Conservation (phyloP, 2,113 vertebrate genomes). For the Taxidea taxus region DNA sequence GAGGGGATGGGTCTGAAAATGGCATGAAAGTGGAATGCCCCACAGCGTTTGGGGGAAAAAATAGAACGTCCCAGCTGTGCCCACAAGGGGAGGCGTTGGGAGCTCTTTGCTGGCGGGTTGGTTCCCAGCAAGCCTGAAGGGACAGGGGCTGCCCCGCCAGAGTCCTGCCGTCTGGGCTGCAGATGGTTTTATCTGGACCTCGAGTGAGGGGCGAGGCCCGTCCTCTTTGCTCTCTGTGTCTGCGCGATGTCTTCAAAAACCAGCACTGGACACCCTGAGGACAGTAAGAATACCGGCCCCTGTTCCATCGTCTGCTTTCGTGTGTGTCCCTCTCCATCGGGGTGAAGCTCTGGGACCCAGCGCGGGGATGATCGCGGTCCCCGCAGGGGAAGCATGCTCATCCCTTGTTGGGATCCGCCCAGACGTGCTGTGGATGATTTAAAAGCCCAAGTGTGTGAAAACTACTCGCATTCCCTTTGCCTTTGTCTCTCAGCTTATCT, state of each 20-base stretch:
- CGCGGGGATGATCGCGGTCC: background rate
- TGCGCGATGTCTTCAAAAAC: too few relatives aligned
- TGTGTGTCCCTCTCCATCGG: background rate
- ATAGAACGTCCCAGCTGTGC: rapidly evolving
- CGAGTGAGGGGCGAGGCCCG: background rate
- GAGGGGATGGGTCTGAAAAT: background rate
- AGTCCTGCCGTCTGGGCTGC: rapidly evolving
- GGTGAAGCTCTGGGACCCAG: background rate
- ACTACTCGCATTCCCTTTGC: too few relatives aligned
- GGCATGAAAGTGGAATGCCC: background rate
- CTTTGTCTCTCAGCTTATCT: background rate
- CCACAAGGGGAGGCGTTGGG: rapidly evolving
- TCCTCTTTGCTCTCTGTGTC: background rate
- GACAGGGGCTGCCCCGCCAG: background rate
- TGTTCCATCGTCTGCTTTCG: rapidly evolving
- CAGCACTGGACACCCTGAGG: too few relatives aligned
- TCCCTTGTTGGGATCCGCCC: rapidly evolving
- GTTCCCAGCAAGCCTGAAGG: background rate
- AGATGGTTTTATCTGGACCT: background rate
- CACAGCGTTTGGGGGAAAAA: background rate
- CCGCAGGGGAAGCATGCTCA: rapidly evolving
- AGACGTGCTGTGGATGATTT: background rate
- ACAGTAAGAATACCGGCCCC: too few relatives aligned
- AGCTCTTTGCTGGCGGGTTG: background rate
- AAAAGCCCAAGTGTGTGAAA: background rate